Conservation (phyloP, 53 echinoderm and acorn worm genomes). For the Astropecten irregularis region DNA sequence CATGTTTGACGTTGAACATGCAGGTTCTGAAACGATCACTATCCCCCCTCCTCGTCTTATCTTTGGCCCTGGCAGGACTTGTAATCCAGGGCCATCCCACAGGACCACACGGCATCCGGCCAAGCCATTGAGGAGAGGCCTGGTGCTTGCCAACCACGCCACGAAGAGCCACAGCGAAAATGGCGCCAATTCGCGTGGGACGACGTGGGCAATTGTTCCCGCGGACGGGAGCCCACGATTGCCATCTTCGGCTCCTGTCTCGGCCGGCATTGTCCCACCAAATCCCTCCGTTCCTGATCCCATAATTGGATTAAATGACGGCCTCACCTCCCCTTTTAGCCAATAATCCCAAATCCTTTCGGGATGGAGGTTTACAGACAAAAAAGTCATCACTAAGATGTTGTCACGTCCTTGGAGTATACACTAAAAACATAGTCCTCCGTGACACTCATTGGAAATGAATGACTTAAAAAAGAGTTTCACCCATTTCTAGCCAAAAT, state of each 20-base stretch:
- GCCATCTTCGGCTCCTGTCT: background rate
- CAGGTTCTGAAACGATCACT: no score
- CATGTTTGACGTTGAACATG: no score
- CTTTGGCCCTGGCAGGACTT: no score
- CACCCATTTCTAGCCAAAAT: no score
- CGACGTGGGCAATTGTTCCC: background rate
- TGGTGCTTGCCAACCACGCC: background rate
- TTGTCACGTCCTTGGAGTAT: background rate
- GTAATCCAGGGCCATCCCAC: constrained; percentile 11
- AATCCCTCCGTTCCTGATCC: constrained; percentile 37
- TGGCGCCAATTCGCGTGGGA: constrained; percentile 11
- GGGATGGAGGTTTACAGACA: constrained; percentile 22
- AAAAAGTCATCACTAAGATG: background rate
- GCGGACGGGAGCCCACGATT: background rate
- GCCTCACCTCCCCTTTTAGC: constrained; percentile 26
- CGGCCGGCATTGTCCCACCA: constrained; percentile 14
- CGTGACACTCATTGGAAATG: no score
- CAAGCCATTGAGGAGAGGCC: background rate
- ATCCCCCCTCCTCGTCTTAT: no score
- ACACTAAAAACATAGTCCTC: background rate
- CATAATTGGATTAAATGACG: constrained; percentile 48
- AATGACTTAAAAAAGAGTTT: background rate
- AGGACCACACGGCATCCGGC: background rate
- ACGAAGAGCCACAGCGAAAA: background rate
- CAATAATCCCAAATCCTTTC: constrained; percentile 37